Base-by-base conservation (phyloP, 2,113 vertebrate genomes). In the Dendrocopos noguchii region DNA sequence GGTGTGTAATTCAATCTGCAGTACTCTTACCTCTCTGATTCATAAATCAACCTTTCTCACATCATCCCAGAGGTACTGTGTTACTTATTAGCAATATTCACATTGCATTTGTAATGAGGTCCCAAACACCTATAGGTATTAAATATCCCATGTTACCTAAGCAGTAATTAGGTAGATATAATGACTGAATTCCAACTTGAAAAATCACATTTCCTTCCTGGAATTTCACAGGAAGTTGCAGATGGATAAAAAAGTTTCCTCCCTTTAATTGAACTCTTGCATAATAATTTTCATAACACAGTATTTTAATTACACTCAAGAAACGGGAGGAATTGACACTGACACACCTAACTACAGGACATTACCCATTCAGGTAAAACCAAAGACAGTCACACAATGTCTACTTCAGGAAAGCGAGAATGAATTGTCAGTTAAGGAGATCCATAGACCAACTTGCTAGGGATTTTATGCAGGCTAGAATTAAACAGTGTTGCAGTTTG, bases 191-290 rank as follows among this genome's bases (percentile, higher is more conserved):
- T 92, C 94, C 87, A 89, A 33, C 67, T 21, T 12, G 71, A 78
- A 94, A 93, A 84, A 84, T 89, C 72, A 73, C 22, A 44, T 71
- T 87, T 84, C 78, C 75, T 93, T 89, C 78, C 92, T 88, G 83
- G 80, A 76, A 88, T 81, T 93, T 79, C 70, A 83, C 83, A 87
- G 88, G 90, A 86, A 79, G 70, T 36, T 81, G 70, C 65, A 73
- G 15, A 2, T 15, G 50, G 15, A 46, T 61, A 39, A 93, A 74
- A 44, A 84, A 20, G 20, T 55, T 44, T n/a, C 9, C 44, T 60
- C 39, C 80, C n/a, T 15, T 8, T 73, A 27, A 55, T 31, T 87
- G 74, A 79, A 55, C 15, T 65, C 47, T 61, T 71, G 80, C 44
- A 9, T 1, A 13, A 31, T 76, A 11, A 4, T 87, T 90, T 93